These are phyloP conservation scores for Pipistrellus pygmaeus DNA, from an alignment of 2,797 vertebrate species.

Conservation along the genomic window DNA sequence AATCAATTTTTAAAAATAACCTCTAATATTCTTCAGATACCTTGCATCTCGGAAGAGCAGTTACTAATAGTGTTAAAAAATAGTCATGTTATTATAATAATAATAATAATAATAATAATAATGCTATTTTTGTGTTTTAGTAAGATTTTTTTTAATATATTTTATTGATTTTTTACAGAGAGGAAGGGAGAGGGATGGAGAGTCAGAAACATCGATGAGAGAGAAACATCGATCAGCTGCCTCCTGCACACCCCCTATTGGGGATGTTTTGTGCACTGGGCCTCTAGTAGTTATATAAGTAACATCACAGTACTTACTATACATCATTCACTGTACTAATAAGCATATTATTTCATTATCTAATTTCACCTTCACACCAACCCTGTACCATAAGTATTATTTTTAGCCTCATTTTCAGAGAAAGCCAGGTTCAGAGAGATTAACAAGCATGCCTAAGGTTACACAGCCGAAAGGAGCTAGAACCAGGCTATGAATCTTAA, in stretches of 20 bases:
- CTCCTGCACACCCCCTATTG: no score
- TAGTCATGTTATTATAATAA: neutral
- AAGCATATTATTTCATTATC: neutral
- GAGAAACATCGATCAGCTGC: no score
- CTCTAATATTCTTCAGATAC: neutral
- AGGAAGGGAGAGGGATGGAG: no score
- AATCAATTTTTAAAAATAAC: constrained; percentile 37
- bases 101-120: no score
- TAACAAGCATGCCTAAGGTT: neutral
- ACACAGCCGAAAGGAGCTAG: neutral
- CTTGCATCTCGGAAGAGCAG: neutral
- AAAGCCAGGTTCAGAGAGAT: constrained; percentile 37
- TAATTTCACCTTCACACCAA: constrained; percentile 27
- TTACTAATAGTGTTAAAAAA: constrained; percentile 10
- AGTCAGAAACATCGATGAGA: no score
- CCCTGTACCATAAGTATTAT: neutral
- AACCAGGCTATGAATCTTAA: neutral
- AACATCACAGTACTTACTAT: neutral
- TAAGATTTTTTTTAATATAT: no score
- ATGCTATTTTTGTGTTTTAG: no score
- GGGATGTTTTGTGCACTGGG: no score
- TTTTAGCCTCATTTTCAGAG: constrained; percentile 52
- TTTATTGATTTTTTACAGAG: no score
- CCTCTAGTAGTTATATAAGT: neutral
- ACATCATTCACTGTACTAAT: neutral